phyloP scores from a whole-genome alignment of 1,140 invertebrate species.

The Coelopa frigida region DNA sequence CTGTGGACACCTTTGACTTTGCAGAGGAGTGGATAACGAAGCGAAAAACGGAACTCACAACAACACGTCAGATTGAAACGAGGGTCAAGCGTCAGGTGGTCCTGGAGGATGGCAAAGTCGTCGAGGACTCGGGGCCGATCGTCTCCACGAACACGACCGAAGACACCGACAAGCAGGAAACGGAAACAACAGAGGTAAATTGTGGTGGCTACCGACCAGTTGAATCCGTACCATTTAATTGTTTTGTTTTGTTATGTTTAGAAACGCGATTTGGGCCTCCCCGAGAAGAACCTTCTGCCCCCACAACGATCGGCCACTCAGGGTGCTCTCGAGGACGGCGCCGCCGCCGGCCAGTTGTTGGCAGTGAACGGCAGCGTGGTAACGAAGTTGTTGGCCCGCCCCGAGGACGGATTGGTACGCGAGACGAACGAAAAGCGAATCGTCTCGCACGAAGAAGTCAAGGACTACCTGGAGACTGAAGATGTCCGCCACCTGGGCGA shows the following conservation, averaged over 20 bases:
- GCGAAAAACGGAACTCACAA: conserved; percentile 79
- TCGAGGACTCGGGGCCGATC: conserved; percentile 79
- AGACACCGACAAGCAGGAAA: conserved; percentile 80
- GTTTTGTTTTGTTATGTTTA: conserved; percentile 3
- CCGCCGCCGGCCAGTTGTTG: conserved; percentile 20
- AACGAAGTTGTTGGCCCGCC: conserved; percentile 33
- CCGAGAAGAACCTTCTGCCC: conserved; percentile 8
- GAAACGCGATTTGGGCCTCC: conserved; percentile 39
- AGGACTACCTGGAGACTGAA: conserved; percentile 72
- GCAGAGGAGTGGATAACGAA: conserved; percentile 86
- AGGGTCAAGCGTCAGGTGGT: conserved; percentile 81
- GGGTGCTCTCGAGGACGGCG: conserved; percentile 19
- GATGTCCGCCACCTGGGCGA: conserved; percentile 73
- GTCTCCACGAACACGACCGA: conserved; percentile 82
- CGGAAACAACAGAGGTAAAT: conserved; percentile 73
- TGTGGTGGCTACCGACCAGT: not conserved
- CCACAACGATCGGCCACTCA: conserved; percentile 2
- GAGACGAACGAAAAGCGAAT: conserved; percentile 72
- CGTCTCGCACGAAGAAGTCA: conserved; percentile 72
- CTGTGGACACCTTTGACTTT: too few species aligned
- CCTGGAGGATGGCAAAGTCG: conserved; percentile 80
- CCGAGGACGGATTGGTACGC: conserved; percentile 63
- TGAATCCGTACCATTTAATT: not conserved
- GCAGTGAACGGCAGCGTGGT: conserved; percentile 29
- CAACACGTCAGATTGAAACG: conserved; percentile 81